phyloP scores from a whole-genome alignment of 2,113 vertebrate species.

The Macroglossus sobrinus region DNA sequence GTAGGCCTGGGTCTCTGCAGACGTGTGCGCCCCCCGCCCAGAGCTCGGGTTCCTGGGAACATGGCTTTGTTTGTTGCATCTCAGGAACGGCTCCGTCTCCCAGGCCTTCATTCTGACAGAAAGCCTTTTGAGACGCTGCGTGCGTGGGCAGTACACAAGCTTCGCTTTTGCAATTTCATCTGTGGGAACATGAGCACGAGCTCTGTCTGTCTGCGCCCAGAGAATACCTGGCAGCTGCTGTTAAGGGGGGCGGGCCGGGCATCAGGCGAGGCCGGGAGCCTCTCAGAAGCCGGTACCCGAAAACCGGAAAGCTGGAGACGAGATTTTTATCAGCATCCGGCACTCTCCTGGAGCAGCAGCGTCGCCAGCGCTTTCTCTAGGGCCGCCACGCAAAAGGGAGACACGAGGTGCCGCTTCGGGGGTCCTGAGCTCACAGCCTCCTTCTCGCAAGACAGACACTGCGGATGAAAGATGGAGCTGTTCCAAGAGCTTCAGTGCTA shows the following conservation, averaged over 20 bases:
- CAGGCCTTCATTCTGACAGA: not conserved
- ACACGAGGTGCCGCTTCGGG: not conserved
- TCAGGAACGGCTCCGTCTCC: not conserved
- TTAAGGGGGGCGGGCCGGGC: accelerated
- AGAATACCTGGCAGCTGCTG: accelerated
- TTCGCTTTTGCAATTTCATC: not conserved
- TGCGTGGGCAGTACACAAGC: not conserved
- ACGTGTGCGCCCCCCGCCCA: accelerated
- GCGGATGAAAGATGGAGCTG: conserved; percentile 24
- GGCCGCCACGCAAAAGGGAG: not conserved
- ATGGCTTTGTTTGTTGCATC: not conserved
- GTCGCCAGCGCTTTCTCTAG: accelerated
- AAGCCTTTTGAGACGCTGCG: not conserved
- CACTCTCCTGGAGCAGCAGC: not conserved
- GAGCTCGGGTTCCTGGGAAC: not conserved
- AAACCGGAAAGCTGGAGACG: accelerated
- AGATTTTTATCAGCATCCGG: not conserved
- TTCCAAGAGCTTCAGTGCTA: conserved; percentile 46
- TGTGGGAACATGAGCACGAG: accelerated
- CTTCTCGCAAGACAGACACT: conserved; percentile 52
- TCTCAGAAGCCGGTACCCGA: not conserved
- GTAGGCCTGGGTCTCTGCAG: not conserved
- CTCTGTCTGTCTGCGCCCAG: not conserved
- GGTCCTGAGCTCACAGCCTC: conserved; percentile 22
- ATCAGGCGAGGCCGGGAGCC: not conserved